Evolutionary conservation across 2,888 invertebrate species (phyloP), one percentile per base, ranked within the genome.

Genomic region (Drosophila vallismaia): DNA sequence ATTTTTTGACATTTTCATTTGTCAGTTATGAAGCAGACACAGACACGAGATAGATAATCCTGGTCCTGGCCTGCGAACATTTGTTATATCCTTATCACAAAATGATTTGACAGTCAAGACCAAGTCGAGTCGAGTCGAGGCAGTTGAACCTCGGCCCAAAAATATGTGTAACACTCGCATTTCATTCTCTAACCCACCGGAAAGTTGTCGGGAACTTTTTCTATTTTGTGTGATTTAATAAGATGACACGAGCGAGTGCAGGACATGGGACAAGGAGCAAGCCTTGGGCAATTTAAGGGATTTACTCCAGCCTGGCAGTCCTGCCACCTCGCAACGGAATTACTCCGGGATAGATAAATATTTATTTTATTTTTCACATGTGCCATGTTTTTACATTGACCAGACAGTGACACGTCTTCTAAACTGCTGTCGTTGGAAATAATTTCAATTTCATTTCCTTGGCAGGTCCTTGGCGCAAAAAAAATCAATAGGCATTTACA

Each of bases 1-100:
- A 86, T 80, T 86, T 82, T 68, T 80, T 83, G 80, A 86, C 82
- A 86, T 77, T 83, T 83, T 83, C 79, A 83, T 83, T 83, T 83
- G 81, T 83, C 84, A 83, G 86, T 77, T 83, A 76, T 85, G 79
- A 77, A 79, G 68, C 69, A 49, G 56, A 45, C 59, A 59, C 26
- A 58, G 48, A 58, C 57, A 54, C 48, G 36, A 40, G 40, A 33
- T 68, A 58, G 51, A 53, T 58, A 58, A 59, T 59, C 40, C n/a
- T 36, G 74, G 74, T 54, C 24, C 59, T 72, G 63, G 68, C 48
- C 58, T 60, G 55, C 19, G 49, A 38, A 53, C 60, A 55, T 57
- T 66, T 64, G 53, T 69, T 68, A 66, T 69, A 82, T 82, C 83
- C 86, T 86, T 83, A 86, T 83, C 82, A 82, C 69, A 78, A 63